A percentile compares a stretch with the other conserved stretches of the same genome.
Conservation (phyloP, 1,140 invertebrate species). For the Tribolium madens region DNA sequence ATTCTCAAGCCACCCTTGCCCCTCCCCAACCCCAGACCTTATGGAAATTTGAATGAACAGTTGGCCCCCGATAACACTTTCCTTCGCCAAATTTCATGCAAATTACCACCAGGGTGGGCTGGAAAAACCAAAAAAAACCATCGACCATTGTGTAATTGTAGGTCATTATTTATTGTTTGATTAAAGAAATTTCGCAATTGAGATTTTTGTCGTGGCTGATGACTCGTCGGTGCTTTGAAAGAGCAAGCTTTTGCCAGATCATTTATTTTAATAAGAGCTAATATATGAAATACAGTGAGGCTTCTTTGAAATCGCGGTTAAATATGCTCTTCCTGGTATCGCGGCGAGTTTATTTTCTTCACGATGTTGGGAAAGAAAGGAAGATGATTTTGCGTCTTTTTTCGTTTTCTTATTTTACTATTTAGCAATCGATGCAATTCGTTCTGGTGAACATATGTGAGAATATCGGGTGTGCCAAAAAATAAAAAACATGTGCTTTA, state of each 20-base stretch:
- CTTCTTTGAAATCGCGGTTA: constrained; percentile 3
- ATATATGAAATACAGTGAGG: constrained; percentile 4
- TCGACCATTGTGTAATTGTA: not conserved
- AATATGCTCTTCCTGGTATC: constrained; percentile 4
- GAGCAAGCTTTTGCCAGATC: constrained; percentile 10
- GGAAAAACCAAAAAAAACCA: not conserved
- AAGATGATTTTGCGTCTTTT: too few relatives aligned
- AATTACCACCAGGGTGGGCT: not conserved
- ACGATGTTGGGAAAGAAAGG: not conserved
- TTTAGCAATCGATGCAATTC: not conserved
- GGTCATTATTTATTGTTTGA: not conserved
- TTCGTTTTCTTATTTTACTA: too few relatives aligned
- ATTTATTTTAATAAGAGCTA: constrained; percentile 28
- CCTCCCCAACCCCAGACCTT: constrained; percentile 7
- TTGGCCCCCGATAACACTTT: not conserved
- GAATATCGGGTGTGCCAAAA: constrained; percentile 25
- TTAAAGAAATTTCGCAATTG: constrained; percentile 3
- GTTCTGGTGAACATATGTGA: constrained; percentile 27
- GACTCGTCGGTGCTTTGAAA: not conserved
- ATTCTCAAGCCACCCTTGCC: constrained; percentile 8
- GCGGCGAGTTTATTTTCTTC: not conserved
- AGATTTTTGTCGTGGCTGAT: constrained; percentile 21
- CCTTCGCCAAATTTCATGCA: not conserved
- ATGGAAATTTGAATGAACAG: constrained; percentile 19
- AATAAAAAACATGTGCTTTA: constrained; percentile 32